A percentile compares a stretch with the other conserved stretches of the same genome.
Evolutionary conservation across 1,140 invertebrate species (phyloP).

Genomic region (Leptonema lineaticorne): DNA sequence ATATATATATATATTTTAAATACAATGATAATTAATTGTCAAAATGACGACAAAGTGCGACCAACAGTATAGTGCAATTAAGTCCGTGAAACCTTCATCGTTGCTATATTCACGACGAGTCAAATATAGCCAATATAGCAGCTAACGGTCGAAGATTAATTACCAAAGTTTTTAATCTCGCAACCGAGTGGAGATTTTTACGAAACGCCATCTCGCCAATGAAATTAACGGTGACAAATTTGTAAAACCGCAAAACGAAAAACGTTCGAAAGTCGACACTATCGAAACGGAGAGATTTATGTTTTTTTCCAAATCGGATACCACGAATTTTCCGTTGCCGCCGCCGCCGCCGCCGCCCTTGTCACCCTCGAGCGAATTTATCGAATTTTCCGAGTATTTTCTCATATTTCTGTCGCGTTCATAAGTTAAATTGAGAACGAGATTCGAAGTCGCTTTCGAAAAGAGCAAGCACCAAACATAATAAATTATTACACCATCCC

Average conservation of each 20-base stretch:
- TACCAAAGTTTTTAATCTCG: slow-evolving; percentile 5
- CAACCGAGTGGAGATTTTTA: slow-evolving; percentile 1
- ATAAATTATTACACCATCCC: slow-evolving; percentile 21
- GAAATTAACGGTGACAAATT: slow-evolving; percentile 1
- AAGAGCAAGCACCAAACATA: slow-evolving; percentile 15
- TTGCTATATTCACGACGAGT: too few relatives aligned
- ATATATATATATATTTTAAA: too few relatives aligned
- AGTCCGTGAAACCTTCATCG: too few relatives aligned
- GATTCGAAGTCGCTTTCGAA: slow-evolving; percentile 13
- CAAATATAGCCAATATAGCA: too few relatives aligned
- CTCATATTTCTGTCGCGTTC: slow-evolving; percentile 6
- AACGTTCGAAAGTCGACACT: slow-evolving; percentile 11
- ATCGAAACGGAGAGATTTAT: slow-evolving; percentile 11
- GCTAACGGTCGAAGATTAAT: neutral
- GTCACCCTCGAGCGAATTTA: neutral
- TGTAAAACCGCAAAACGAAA: neutral
- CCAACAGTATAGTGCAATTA: too few relatives aligned
- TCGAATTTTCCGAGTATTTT: slow-evolving; percentile 4
- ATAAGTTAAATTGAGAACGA: slow-evolving; percentile 18
- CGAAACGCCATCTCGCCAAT: neutral
- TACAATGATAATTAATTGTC: too few relatives aligned
- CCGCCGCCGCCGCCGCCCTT: too few relatives aligned
- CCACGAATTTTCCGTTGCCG: too few relatives aligned
- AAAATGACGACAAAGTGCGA: too few relatives aligned
- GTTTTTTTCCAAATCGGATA: slow-evolving; percentile 1